Evolutionary conservation across 2,888 invertebrate genomes (phyloP), one percentile per base, ranked within the genome.

Genomic region (Leucophora obtusa): DNA sequence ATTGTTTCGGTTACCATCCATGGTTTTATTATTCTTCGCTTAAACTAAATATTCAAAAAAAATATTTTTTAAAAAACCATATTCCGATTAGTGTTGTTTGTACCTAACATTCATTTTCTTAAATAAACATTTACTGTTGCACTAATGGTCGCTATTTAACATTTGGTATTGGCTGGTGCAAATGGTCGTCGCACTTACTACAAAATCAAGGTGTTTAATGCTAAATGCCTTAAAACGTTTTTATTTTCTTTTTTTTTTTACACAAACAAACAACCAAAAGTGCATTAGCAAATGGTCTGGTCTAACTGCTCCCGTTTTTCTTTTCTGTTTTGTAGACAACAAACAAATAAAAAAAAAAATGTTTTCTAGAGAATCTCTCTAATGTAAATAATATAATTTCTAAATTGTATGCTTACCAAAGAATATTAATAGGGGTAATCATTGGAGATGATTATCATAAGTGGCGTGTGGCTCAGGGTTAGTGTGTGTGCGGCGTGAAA

Each of bases 361-460:
- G 10, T 60, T 28, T 28, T 28, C 38, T 58, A 51, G 54, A 28
- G 15, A 72, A 59, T 24, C 35, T 53, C 47, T 72, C 35, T 72
- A 80, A 75, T 63, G 68, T 59, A 80, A 76, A 76, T 65, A 76
- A 71, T 68, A 65, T 72, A 76, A 76, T 76, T 72, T 72, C n/a
- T 59, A 63, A 76, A 80, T 80, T 68, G 63, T 76, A 80, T 80
- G 76, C 63, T 54, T 62, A 50, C 18, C 47, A 15, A 24, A 14
- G n/a, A 21, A 35, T 50, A 6, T 6, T n/a, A 63, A 8, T 53
- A 68, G 17, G 38, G 60, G 60, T 11, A 11, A 59, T 43, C 18
- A 53, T 28, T 21, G 4, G 21, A 21, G 4, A 21, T n/a, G n/a
- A n/a, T n/a, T n/a, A n/a, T n/a, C n/a, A n/a, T n/a, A n/a, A n/a